These are phyloP conservation scores for Schrankia costaestrigalis DNA, from an alignment of 2,888 invertebrate genomes.

Conservation along the genomic window DNA sequence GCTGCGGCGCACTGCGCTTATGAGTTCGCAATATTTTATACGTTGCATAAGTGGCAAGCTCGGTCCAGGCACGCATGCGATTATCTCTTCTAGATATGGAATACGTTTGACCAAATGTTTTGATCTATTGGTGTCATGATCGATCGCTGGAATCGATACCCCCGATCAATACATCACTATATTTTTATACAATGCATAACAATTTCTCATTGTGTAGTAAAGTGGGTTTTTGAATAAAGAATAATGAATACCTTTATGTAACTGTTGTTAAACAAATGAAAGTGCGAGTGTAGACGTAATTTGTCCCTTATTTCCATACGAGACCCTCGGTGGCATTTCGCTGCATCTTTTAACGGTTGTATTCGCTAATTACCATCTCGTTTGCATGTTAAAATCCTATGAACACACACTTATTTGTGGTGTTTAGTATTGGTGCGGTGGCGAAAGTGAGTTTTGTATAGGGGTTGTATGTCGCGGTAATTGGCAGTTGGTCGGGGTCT, in stretches of 20 bases:
- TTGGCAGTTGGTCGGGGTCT: slow-evolving; percentile 60
- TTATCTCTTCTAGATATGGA: slow-evolving; percentile 61
- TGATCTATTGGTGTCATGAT: slow-evolving; percentile 53
- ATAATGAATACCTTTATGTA: slow-evolving; percentile 62
- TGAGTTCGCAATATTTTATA: slow-evolving; percentile 74
- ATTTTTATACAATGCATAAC: slow-evolving; percentile 37
- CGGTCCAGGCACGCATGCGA: slow-evolving; percentile 53
- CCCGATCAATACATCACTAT: slow-evolving; percentile 22
- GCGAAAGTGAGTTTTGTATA: slow-evolving; percentile 61
- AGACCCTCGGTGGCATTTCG: slow-evolving; percentile 64
- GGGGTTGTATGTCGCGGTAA: slow-evolving; percentile 61
- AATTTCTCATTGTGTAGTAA: slow-evolving; percentile 54
- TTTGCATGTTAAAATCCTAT: slow-evolving; percentile 74
- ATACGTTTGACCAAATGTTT: slow-evolving; percentile 55
- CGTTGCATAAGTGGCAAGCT: slow-evolving; percentile 62
- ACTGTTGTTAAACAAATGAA: slow-evolving; percentile 65
- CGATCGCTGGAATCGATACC: slow-evolving; percentile 40
- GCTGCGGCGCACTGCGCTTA: slow-evolving; percentile 53
- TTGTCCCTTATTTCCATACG: slow-evolving; percentile 77
- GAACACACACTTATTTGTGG: slow-evolving; percentile 43
- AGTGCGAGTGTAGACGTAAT: slow-evolving; percentile 73
- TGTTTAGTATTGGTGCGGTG: slow-evolving; percentile 22
- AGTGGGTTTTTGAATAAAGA: slow-evolving; percentile 63
- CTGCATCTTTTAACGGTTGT: slow-evolving; percentile 64
- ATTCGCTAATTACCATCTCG: slow-evolving; percentile 78